Percentiles rank a stretch among this genome's conserved stretches.
Conservation (phyloP, 2,113 vertebrate genomes). For the Myotis yumanensis region DNA sequence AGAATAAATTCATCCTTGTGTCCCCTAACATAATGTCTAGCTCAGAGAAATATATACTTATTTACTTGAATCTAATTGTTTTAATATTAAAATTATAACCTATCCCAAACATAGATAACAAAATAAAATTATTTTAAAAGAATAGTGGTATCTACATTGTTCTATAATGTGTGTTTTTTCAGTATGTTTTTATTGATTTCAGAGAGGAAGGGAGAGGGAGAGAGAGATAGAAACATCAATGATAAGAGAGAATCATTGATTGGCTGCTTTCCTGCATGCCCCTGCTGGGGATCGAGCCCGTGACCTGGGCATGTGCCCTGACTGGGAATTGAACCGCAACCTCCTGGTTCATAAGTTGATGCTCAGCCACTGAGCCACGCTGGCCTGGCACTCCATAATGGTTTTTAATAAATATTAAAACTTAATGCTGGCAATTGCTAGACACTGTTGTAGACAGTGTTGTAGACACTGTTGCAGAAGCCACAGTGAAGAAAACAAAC, state of each 20-base stretch:
- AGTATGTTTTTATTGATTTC: too few relatives aligned
- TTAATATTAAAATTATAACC: neutral
- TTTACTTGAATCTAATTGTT: neutral
- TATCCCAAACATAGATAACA: neutral
- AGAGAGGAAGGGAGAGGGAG: too few relatives aligned
- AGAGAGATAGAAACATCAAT: too few relatives aligned
- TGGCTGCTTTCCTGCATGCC: too few relatives aligned
- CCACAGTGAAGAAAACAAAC: neutral
- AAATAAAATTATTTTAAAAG: neutral
- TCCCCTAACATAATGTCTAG: neutral
- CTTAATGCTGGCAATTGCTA: neutral
- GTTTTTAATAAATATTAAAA: constrained; percentile 18
- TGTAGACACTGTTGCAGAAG: neutral
- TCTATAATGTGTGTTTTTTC: neutral
- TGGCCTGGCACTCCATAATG: neutral
- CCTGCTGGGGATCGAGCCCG: too few relatives aligned
- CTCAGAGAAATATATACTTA: neutral
- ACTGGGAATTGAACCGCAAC: too few relatives aligned
- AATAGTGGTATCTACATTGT: neutral
- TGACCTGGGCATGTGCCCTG: too few relatives aligned
- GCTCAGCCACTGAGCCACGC: too few relatives aligned
- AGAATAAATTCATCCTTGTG: neutral
- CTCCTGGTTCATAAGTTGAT: too few relatives aligned
- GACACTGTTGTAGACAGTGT: neutral
- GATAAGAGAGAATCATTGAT: too few relatives aligned